Conservation (phyloP, 2,797 vertebrate genomes). For the Leptatherina wallacei region DNA sequence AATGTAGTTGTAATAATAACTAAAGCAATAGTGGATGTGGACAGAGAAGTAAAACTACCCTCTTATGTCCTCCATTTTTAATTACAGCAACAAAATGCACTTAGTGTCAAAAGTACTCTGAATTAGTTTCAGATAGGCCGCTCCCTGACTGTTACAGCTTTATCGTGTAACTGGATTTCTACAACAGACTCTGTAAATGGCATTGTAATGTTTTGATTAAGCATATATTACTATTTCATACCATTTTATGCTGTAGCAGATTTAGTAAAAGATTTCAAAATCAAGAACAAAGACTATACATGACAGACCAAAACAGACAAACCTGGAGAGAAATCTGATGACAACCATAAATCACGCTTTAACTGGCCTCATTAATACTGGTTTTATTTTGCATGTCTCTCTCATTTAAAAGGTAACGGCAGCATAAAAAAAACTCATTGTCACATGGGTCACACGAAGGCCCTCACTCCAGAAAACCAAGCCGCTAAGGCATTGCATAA, state of each 20-base stretch:
- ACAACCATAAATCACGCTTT: constrained; percentile 42
- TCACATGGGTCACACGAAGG: constrained; percentile 56
- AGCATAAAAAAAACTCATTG: constrained; percentile 26
- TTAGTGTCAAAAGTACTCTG: neutral
- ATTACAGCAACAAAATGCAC: neutral
- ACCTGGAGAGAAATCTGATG: constrained; percentile 35
- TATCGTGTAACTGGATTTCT: neutral
- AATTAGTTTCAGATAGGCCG: neutral
- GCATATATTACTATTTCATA: too few species aligned
- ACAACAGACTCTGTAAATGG: too few species aligned
- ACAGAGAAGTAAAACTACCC: neutral
- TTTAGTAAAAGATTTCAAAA: too few species aligned
- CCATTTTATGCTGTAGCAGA: too few species aligned
- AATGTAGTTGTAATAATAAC: too few species aligned
- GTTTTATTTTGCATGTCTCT: constrained; percentile 40
- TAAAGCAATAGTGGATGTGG: too few species aligned
- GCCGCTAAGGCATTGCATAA: constrained; percentile 37
- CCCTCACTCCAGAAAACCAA: constrained; percentile 15
- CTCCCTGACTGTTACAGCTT: too few species aligned
- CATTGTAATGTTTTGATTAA: too few species aligned
- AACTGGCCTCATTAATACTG: constrained; percentile 22
- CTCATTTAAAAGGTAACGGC: constrained; percentile 28
- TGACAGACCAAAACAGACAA: constrained; percentile 39
- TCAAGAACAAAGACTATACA: neutral
- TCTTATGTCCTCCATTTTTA: neutral